A percentile compares a stretch with the other conserved stretches of the same genome.
These are phyloP conservation scores for Trachelus iudaicus DNA, from an alignment of 2,888 invertebrate species.

Conservation along the genomic window DNA sequence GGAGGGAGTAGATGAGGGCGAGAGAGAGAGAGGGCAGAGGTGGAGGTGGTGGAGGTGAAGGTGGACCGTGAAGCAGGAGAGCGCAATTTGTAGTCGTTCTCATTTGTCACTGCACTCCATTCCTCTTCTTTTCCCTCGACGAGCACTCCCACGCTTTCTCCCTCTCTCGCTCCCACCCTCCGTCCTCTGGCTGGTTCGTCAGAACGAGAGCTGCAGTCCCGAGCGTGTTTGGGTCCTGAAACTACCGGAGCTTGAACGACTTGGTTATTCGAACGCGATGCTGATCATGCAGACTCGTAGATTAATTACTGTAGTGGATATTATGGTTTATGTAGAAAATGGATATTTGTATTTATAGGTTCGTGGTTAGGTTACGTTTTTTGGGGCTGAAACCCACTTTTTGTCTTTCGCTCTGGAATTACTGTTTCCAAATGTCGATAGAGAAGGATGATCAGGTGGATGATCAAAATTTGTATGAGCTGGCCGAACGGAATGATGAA, in stretches of 20 bases:
- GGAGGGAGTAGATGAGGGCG: conserved; percentile 25
- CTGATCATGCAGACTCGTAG: background rate
- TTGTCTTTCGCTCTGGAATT: background rate
- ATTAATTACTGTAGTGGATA: background rate
- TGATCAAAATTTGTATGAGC: background rate
- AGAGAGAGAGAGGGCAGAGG: conserved; percentile 24
- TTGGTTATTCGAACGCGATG: background rate
- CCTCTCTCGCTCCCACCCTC: conserved; percentile 16
- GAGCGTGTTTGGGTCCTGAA: background rate
- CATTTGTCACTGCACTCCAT: conserved; percentile 57
- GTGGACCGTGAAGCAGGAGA: conserved; percentile 55
- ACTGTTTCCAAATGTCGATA: background rate
- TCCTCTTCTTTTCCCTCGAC: conserved; percentile 16
- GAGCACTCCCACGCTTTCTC: conserved; percentile 11
- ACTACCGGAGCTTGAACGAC: background rate
- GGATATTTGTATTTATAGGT: too few species aligned
- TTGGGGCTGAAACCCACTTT: background rate
- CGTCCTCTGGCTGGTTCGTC: conserved; percentile 8
- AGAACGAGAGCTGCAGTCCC: background rate
- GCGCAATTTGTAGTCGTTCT: conserved; percentile 60
- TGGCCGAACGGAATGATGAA: background rate
- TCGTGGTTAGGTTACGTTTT: background rate
- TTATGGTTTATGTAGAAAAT: too few species aligned
- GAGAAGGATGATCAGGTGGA: background rate
- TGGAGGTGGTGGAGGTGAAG: conserved; percentile 43